Evolutionary conservation across 2,888 invertebrate genomes (phyloP).

Genomic region (Oxystoma pomonae): DNA sequence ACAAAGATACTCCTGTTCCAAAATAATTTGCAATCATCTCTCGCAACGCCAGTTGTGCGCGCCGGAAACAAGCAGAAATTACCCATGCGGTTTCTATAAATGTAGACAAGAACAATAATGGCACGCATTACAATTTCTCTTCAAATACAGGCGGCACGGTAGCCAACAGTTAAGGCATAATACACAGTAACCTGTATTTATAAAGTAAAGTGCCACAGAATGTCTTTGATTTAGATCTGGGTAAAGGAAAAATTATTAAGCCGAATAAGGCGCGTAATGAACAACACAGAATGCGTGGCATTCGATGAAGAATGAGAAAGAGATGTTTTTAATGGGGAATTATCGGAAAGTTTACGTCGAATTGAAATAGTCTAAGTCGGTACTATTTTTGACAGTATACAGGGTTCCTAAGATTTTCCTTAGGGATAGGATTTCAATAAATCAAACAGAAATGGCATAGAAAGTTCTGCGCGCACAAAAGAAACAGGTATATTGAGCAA

Average conservation of each 20-base stretch:
- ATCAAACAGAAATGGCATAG: too few relatives aligned
- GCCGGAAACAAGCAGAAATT: background rate
- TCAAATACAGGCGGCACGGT: background rate
- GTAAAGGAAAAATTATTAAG: background rate
- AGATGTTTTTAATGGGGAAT: too few relatives aligned
- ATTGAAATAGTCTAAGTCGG: too few relatives aligned
- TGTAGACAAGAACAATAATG: background rate
- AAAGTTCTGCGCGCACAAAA: too few relatives aligned
- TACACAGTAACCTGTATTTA: background rate
- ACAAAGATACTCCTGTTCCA: background rate
- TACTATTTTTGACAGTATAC: too few relatives aligned
- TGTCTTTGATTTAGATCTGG: background rate
- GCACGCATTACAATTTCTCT: background rate
- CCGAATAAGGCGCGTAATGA: too few relatives aligned
- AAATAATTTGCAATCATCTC: background rate
- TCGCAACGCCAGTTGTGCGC: background rate
- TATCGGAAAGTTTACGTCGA: too few relatives aligned
- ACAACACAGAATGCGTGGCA: too few relatives aligned
- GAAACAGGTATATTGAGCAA: too few relatives aligned
- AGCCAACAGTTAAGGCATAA: background rate
- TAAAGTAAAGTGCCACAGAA: background rate
- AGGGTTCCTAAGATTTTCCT: too few relatives aligned
- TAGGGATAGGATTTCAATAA: too few relatives aligned
- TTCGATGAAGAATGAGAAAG: too few relatives aligned
- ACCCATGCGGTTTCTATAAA: background rate